A percentile compares a stretch with the other conserved stretches of the same genome.
Conservation (phyloP, 2,797 vertebrate species). For the Peromyscus attwateri region DNA sequence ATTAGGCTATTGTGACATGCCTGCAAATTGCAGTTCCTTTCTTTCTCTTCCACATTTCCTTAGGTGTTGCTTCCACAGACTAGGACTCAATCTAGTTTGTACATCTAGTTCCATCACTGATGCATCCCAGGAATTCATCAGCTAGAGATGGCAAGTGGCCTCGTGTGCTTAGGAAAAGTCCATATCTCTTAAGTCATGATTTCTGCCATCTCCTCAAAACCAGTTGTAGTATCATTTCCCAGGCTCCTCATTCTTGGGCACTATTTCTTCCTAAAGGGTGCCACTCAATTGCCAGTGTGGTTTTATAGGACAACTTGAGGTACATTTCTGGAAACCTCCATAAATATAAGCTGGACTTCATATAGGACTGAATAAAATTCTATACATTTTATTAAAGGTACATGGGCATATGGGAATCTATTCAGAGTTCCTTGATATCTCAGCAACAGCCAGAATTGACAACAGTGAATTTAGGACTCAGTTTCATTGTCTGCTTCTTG, state of each 20-base stretch:
- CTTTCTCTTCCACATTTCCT: conserved; percentile 39
- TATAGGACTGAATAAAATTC: not conserved
- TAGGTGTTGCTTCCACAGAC: not conserved
- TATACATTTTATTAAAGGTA: not conserved
- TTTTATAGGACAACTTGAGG: not conserved
- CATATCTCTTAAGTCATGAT: not conserved
- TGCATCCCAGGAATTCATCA: not conserved
- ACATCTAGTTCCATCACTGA: not conserved
- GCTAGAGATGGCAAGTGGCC: not conserved
- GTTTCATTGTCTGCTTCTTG: not conserved
- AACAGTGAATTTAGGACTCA: not conserved
- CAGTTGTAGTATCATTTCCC: not conserved
- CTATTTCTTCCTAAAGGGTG: not conserved
- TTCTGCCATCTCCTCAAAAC: not conserved
- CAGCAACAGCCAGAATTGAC: not conserved
- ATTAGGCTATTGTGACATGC: conserved; percentile 36
- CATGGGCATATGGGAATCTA: not conserved
- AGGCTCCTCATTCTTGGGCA: not conserved
- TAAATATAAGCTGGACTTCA: not conserved
- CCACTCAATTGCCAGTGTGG: not conserved
- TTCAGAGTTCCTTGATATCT: not conserved
- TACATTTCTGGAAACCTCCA: not conserved
- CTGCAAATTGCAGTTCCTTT: conserved; percentile 57
- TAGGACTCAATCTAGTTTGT: not conserved
- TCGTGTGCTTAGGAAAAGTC: not conserved